phyloP scores from a whole-genome alignment of 2,888 invertebrate species.

The Chrysina gloriosa region DNA sequence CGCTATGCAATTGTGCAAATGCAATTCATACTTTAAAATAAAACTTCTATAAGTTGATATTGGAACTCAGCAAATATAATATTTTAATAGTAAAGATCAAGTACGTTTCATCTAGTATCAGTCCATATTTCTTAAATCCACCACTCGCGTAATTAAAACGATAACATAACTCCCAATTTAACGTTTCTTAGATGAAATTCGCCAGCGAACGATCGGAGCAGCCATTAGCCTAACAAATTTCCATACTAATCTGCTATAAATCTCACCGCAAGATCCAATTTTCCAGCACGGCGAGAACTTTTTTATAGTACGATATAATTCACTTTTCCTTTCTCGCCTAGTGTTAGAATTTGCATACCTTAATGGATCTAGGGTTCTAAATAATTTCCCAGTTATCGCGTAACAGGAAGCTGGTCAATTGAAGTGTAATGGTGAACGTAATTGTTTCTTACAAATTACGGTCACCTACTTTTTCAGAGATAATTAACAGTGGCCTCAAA shows the following conservation, averaged over 20 bases:
- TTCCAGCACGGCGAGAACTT: slow-evolving; percentile 50
- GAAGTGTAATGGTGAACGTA: slow-evolving; percentile 4
- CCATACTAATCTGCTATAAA: slow-evolving; percentile 58
- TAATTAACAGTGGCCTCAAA: no score
- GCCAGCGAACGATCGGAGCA: not conserved
- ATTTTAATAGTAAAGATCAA: no score
- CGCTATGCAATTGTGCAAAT: no score
- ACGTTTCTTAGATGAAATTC: slow-evolving; percentile 15
- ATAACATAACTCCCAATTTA: slow-evolving; percentile 8
- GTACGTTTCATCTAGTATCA: no score
- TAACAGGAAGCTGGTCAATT: slow-evolving; percentile 7
- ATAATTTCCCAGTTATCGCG: slow-evolving; percentile 15
- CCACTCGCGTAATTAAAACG: slow-evolving; percentile 6
- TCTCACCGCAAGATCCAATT: slow-evolving; percentile 56
- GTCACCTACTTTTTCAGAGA: not conserved
- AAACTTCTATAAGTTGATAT: no score
- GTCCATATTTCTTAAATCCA: not conserved
- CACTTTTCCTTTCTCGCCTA: slow-evolving; percentile 39
- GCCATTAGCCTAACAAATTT: slow-evolving; percentile 51
- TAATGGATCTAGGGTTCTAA: slow-evolving; percentile 24
- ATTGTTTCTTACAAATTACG: not conserved
- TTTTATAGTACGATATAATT: slow-evolving; percentile 38
- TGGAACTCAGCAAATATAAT: no score
- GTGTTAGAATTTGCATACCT: slow-evolving; percentile 38
- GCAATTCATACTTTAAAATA: no score